A percentile compares a stretch with the other conserved stretches of the same genome.
phyloP scores from a whole-genome alignment of 2,888 invertebrate genomes.

The Eristalis arbustorum region DNA sequence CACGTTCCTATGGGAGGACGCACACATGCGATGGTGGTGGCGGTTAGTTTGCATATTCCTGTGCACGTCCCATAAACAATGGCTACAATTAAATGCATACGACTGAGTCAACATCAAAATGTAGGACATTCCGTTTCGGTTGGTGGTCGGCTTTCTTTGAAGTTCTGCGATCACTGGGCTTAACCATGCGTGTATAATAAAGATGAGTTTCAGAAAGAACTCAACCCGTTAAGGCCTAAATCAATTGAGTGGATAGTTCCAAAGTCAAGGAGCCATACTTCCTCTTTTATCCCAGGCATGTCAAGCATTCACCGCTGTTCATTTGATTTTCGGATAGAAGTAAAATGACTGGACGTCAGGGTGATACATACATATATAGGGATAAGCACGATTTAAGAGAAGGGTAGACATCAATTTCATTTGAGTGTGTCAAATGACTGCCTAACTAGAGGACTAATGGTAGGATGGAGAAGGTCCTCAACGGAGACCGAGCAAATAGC shows the following conservation, averaged over 20 bases:
- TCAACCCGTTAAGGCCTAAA: neutral
- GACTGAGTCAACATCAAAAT: neutral
- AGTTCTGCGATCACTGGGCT: neutral
- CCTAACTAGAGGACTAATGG: too few relatives aligned
- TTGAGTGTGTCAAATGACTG: too few relatives aligned
- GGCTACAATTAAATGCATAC: neutral
- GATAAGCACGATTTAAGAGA: too few relatives aligned
- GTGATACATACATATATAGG: too few relatives aligned
- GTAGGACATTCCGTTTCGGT: neutral
- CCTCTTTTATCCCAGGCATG: neutral
- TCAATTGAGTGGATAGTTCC: neutral
- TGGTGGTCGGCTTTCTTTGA: neutral
- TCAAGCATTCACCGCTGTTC: too few relatives aligned
- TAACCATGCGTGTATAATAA: neutral
- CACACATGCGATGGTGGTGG: neutral
- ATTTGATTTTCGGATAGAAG: too few relatives aligned
- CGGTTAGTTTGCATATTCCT: neutral
- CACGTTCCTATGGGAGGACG: constrained; percentile 37
- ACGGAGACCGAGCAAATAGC: too few relatives aligned
- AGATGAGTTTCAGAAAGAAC: neutral
- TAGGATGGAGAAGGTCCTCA: too few relatives aligned
- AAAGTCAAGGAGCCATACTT: neutral
- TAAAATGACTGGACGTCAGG: too few relatives aligned
- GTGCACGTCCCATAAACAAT: neutral
- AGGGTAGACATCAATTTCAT: too few relatives aligned